phyloP scores from a whole-genome alignment of 1,140 invertebrate genomes.

The Bradynema listronoti region DNA sequence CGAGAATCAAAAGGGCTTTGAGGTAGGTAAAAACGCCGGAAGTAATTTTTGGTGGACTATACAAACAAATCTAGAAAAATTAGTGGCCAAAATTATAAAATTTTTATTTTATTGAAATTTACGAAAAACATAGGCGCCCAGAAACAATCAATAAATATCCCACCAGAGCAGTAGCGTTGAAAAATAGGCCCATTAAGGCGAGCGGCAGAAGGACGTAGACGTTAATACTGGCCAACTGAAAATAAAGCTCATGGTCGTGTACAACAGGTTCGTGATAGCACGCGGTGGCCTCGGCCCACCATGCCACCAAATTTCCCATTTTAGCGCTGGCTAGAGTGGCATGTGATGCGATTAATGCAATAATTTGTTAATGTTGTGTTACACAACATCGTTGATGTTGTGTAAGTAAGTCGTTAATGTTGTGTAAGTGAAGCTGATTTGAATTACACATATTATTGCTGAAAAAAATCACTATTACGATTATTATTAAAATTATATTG shows the following conservation, averaged over 20 bases:
- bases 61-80: conserved; percentile 49
- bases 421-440: too few relatives aligned
- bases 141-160: too few relatives aligned
- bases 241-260: conserved; percentile 55
- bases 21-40: conserved; percentile 57
- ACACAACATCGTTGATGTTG: too few relatives aligned
- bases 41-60: conserved; percentile 55
- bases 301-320: too few relatives aligned
- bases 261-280: conserved; percentile 57
- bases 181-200: conserved; percentile 47
- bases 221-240: conserved; percentile 43
- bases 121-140: too few relatives aligned
- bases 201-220: conserved; percentile 48
- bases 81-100: conserved; percentile 1
- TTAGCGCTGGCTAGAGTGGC: too few relatives aligned
- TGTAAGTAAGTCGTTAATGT: too few relatives aligned
- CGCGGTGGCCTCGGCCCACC: not conserved
- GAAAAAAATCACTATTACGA: too few relatives aligned
- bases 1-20: conserved; percentile 53
- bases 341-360: too few relatives aligned
- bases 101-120: conserved; percentile 9
- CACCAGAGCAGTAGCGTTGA: conserved; percentile 51
- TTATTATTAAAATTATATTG: too few relatives aligned
- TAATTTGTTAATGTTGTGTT: too few relatives aligned
- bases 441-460: too few relatives aligned